Percentiles rank a stretch among this genome's conserved stretches.
Evolutionary conservation across 1,140 invertebrate species (phyloP).

Genomic region (Limonius californicus): DNA sequence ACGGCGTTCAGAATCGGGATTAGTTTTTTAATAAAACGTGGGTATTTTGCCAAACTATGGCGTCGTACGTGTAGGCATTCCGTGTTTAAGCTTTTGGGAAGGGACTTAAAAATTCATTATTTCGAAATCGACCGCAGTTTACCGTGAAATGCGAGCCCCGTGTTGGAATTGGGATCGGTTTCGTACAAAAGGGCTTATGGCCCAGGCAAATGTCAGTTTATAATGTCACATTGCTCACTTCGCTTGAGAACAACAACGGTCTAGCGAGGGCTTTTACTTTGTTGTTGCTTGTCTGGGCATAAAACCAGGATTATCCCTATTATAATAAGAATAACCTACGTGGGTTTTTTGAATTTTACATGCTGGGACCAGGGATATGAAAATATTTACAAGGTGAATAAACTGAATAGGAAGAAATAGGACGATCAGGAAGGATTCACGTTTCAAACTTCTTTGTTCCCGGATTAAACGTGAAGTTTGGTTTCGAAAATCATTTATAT

Average conservation of each 20-base stretch:
- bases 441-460: too few relatives aligned
- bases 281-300: not conserved
- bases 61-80: not conserved
- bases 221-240: slow-evolving; percentile 26
- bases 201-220: slow-evolving; percentile 18
- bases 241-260: slow-evolving; percentile 14
- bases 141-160: slow-evolving; percentile 20
- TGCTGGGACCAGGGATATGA: too few relatives aligned
- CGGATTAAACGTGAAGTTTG: too few relatives aligned
- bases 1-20: not conserved
- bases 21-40: slow-evolving; percentile 1
- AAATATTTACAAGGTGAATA: too few relatives aligned
- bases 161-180: slow-evolving; percentile 19
- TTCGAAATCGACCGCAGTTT: slow-evolving; percentile 22
- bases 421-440: too few relatives aligned
- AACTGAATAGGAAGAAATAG: too few relatives aligned
- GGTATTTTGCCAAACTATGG: too few relatives aligned
- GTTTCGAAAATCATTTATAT: too few relatives aligned
- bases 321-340: not conserved
- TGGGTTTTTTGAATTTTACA: too few relatives aligned
- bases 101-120: slow-evolving; percentile 23
- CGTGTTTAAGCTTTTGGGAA: not conserved
- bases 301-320: slow-evolving; percentile 6
- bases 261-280: not conserved
- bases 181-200: slow-evolving; percentile 14